Base-by-base conservation (phyloP, 2,888 invertebrate species). In the Drosophila robusta region DNA sequence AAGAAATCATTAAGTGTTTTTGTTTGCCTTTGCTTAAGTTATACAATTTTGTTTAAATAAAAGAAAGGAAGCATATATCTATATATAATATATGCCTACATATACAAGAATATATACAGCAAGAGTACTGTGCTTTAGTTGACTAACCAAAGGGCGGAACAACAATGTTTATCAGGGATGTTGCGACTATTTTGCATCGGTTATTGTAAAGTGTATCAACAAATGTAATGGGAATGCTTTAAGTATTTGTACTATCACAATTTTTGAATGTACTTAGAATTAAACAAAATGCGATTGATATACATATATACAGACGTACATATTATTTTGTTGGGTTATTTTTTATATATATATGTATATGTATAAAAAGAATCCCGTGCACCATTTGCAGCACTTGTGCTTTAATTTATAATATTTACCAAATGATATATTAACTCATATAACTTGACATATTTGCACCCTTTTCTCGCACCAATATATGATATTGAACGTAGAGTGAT, bases 401-500 rank as follows among this genome's bases (percentile, higher is more conserved):
- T 78, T 56, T 57, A 42, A 69, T 47, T 46, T 57, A 73, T 38
- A 70, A 46, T 51, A 49, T 55, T 69, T 52, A 71, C 54, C 42
- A 47, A 45, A 54, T 29, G n/a, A 55, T 39, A 57, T 42, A 36
- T 24, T 22, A 63, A 63, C 36, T n/a, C 42, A 42, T 24, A 38
- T 62, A 29, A 44, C 29, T 51, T 47, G 29, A 61, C 39, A 65
- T 51, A 62, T 58, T 77, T 77, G 89, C 83, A 88, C 89, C 83
- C 54, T 72, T 83, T 75, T 84, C 80, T 86, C 52, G 83, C 83
- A 84, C 83, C 83, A 88, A 84, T 88, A 88, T 86, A 67, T 73
- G 64, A 84, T 84, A 84, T 84, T 84, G 89, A 88, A 70, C 72
- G 75, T 88, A 88, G 89, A 86, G 83, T 88, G 83, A 84, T 84